Percentiles rank a stretch among this genome's conserved stretches.
phyloP scores from a whole-genome alignment of 1,140 invertebrate species.

The Dendrolimus kikuchii region DNA sequence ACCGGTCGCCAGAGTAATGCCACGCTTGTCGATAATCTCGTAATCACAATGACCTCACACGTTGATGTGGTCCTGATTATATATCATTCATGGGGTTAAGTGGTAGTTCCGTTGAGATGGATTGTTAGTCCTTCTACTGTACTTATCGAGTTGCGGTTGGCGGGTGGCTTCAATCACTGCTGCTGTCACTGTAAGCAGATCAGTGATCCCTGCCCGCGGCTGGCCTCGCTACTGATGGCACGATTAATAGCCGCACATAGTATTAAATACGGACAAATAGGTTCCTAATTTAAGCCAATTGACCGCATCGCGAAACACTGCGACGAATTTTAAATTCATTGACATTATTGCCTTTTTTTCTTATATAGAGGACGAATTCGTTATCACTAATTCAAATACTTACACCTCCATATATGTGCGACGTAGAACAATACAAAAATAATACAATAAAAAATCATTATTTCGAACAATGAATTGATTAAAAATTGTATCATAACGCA shows the following conservation, averaged over 20 bases:
- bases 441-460: neutral
- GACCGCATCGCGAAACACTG: slow-evolving; percentile 26
- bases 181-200: too few relatives aligned
- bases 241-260: slow-evolving; percentile 25
- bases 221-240: slow-evolving; percentile 20
- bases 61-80: neutral
- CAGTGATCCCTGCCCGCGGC: neutral
- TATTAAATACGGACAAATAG: slow-evolving; percentile 46
- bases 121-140: neutral
- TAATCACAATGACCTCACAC: slow-evolving; percentile 24
- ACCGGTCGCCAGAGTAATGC: slow-evolving; percentile 20
- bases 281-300: slow-evolving; percentile 51
- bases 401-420: neutral
- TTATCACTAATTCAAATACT: too few relatives aligned
- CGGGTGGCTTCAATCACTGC: slow-evolving; percentile 17
- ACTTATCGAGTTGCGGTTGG: too few relatives aligned
- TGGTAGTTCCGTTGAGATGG: slow-evolving; percentile 8
- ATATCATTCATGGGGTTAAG: slow-evolving; percentile 2
- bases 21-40: slow-evolving; percentile 26
- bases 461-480: neutral
- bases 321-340: slow-evolving; percentile 13
- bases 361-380: neutral
- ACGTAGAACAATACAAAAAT: neutral
- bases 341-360: slow-evolving; percentile 3
- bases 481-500: slow-evolving; percentile 1